A percentile compares a stretch with the other conserved stretches of the same genome.
Conservation (phyloP, 2,113 vertebrate species). For the Bombycilla garrulus region DNA sequence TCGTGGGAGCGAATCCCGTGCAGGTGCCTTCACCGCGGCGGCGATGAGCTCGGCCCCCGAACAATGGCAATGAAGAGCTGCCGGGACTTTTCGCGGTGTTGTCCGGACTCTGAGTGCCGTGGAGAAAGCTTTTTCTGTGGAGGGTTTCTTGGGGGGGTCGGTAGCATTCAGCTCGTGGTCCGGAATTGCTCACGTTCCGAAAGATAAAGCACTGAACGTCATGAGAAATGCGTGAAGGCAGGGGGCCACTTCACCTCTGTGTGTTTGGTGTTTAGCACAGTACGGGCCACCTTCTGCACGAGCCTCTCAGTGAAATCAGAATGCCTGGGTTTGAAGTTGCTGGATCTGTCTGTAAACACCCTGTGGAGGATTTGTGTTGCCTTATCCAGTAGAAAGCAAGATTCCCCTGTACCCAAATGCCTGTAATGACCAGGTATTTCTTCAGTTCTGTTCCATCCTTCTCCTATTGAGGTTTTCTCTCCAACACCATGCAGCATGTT, state of each 20-base stretch:
- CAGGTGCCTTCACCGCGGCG: not conserved
- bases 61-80: not conserved
- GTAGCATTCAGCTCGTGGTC: not conserved
- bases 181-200: not conserved
- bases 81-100: not conserved
- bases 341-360: not conserved
- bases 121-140: not conserved
- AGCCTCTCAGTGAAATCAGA: not conserved
- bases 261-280: not conserved
- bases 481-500: not conserved
- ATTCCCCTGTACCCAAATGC: not conserved
- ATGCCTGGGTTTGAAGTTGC: not conserved
- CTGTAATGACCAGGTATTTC: not conserved
- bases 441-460: not conserved
- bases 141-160: not conserved
- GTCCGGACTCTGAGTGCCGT: not conserved
- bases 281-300: not conserved
- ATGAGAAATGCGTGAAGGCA: not conserved
- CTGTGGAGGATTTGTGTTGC: not conserved
- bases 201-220: not conserved
- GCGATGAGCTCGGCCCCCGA: not conserved
- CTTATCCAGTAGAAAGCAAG: not conserved
- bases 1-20: not conserved
- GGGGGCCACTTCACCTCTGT: fast-evolving
- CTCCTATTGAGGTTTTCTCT: not conserved